Evolutionary conservation across 2,113 vertebrate species (phyloP), one percentile per base, ranked within the genome.

Genomic region (Dasypus novemcinctus): DNA sequence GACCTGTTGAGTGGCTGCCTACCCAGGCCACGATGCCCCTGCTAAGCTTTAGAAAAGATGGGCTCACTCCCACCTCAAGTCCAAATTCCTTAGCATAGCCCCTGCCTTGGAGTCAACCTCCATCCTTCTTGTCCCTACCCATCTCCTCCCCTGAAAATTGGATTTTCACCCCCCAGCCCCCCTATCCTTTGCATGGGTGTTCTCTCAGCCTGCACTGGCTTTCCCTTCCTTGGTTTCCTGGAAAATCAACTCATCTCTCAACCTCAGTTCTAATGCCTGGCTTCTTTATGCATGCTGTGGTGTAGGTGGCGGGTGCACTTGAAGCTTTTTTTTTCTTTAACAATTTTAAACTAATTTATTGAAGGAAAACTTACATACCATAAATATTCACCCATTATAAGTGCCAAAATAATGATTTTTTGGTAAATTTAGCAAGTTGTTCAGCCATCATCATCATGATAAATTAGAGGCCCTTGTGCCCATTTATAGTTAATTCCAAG

Each of bases 81-180:
- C 31, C 25, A 36, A 63, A 27, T 15, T 13, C 83, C 23, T 10
- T 57, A 25, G 15, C 29, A 4, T 57, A 12, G 36, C 38, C 20
- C 12, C 54, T 31, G 41, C 17, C 21, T 33, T 61, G 12, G 31
- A 31, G 14, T n/a, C 8, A 1, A 8, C 17, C 25, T 33, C 36
- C 4, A 0, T 29, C 12, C 21, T 54, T 7, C 33, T n/a, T 59
- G 21, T 23, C 7, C 2, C 0, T 31, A 29, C 23, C 43, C n/a
- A 29, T 20, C 66, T 33, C 17, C 33, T 36, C 66, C 66, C 17
- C 7, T 36, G 17, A n/a, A 68, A 68, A 15, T 17, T 68, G 33
- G 33, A n/a, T n/a, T 36, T 20, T 69, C 66, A 1, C 3, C n/a
- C 11, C 14, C 1, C 4, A 2, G 0, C 3, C 52, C 1, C 0